Conservation (phyloP, 2,113 vertebrate species). For the Myrmophylax atrothorax region DNA sequence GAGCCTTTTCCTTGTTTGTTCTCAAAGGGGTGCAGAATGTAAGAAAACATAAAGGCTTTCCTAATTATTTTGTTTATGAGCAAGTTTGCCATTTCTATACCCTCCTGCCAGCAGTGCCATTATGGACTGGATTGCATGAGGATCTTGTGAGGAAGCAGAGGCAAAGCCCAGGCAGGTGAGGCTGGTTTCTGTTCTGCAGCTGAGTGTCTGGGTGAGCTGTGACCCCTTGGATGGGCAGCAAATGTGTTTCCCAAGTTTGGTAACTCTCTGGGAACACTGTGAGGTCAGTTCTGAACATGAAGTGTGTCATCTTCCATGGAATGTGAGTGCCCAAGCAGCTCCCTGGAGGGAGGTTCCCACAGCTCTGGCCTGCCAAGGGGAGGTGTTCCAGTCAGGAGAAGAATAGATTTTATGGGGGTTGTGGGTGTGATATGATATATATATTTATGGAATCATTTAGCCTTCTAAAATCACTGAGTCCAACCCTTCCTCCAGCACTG, state of each 20-base stretch:
- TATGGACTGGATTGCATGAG: not conserved
- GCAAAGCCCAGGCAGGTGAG: not conserved
- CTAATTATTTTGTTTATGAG: not conserved
- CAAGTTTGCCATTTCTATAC: not conserved
- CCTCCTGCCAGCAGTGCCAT: fast-evolving
- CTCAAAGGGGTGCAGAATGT: not conserved
- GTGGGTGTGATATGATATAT: not conserved
- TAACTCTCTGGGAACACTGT: not conserved
- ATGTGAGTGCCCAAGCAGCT: not conserved
- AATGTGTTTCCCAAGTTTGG: not conserved
- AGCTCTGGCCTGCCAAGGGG: not conserved
- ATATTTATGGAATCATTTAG: not conserved
- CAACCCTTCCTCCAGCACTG: not conserved
- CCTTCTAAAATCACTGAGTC: not conserved
- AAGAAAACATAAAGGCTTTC: not conserved
- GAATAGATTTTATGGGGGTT: not conserved
- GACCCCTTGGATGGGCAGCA: not conserved
- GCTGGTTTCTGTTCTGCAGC: not conserved
- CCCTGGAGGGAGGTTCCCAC: not conserved
- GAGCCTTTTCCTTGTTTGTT: not conserved
- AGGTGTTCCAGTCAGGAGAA: not conserved
- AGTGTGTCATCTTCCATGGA: not conserved
- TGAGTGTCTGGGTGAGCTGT: not conserved
- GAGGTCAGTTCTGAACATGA: not conserved
- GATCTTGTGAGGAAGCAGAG: not conserved